Evolutionary conservation across 1,140 invertebrate species (phyloP).

Genomic region (Leptonema lineaticorne): DNA sequence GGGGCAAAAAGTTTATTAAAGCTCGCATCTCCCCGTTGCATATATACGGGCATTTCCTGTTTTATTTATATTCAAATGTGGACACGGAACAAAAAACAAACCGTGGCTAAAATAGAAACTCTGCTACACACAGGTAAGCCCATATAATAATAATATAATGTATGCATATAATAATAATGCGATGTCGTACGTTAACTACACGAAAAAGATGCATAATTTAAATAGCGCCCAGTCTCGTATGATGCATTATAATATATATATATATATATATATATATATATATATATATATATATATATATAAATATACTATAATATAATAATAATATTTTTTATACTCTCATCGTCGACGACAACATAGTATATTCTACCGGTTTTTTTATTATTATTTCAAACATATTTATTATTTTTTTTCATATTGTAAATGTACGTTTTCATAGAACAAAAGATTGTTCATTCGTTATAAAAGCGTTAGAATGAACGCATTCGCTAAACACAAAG

Average conservation of each 20-base stretch:
- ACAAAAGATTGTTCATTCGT: background rate
- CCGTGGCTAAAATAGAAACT: slow-evolving; percentile 13
- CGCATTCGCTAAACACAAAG: background rate
- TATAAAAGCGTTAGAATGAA: background rate
- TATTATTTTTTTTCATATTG: background rate
- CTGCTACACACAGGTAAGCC: too few species aligned
- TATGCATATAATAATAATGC: background rate
- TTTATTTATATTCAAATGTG: slow-evolving; percentile 11
- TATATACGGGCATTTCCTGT: background rate
- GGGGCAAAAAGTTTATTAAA: background rate
- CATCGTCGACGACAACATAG: background rate
- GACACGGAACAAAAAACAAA: slow-evolving; percentile 5
- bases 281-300: background rate
- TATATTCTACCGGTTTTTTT: background rate
- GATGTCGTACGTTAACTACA: background rate
- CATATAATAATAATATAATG: background rate
- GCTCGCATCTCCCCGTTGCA: background rate
- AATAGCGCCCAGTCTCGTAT: too few species aligned
- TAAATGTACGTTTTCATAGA: background rate
- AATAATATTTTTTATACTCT: background rate
- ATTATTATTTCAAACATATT: too few species aligned
- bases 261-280: too few species aligned
- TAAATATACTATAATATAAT: background rate
- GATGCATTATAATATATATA: too few species aligned
- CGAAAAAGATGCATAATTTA: background rate